Conservation (phyloP, 2,888 invertebrate genomes). For the Drepana falcataria region DNA sequence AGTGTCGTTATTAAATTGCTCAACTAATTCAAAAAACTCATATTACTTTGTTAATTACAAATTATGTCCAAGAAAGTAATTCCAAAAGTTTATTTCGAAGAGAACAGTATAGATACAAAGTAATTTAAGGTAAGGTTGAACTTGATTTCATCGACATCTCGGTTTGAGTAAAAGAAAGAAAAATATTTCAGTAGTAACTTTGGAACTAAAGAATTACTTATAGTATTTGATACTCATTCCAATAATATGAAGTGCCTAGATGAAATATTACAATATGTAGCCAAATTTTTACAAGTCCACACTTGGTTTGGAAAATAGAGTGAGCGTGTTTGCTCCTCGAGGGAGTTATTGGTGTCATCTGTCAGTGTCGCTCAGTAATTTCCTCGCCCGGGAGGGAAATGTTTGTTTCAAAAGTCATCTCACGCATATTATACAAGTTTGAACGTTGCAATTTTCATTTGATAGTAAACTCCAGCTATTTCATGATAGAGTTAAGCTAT, state of each 20-base stretch:
- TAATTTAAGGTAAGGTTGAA: slow-evolving; percentile 39
- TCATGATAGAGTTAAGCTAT: background rate
- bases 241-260: background rate
- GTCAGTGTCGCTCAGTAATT: slow-evolving; percentile 69
- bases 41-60: slow-evolving; percentile 40
- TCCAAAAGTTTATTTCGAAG: slow-evolving; percentile 32
- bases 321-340: slow-evolving; percentile 44
- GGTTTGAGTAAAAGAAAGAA: slow-evolving; percentile 29
- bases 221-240: background rate
- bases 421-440: slow-evolving; percentile 46
- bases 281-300: slow-evolving; percentile 22
- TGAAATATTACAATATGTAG: background rate
- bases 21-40: slow-evolving; percentile 18
- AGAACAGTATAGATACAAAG: slow-evolving; percentile 25
- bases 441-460: slow-evolving; percentile 28
- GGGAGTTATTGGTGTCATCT: slow-evolving; percentile 67
- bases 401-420: slow-evolving; percentile 63
- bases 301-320: slow-evolving; percentile 44
- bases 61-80: slow-evolving; percentile 36
- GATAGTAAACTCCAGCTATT: background rate
- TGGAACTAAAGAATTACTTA: slow-evolving; percentile 1
- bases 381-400: slow-evolving; percentile 54
- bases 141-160: slow-evolving; percentile 42
- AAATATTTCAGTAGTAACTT: slow-evolving; percentile 16
- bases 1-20: too few relatives aligned